Evolutionary conservation across 2,113 vertebrate species (phyloP).

Genomic region (Asarcornis scutulata): DNA sequence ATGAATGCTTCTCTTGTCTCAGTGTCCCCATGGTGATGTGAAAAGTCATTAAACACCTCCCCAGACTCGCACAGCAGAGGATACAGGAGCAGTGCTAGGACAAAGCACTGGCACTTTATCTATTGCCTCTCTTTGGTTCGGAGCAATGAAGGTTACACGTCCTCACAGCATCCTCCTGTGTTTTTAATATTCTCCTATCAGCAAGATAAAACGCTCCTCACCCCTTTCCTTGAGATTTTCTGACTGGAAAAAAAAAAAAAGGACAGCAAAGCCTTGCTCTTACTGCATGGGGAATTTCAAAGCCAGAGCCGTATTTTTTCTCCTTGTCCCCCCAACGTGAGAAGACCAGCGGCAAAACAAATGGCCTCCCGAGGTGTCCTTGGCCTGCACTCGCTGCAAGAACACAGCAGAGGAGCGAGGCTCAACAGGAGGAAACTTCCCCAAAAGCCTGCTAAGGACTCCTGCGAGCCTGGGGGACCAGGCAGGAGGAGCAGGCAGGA

Average conservation of each 20-base stretch:
- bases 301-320: not conserved
- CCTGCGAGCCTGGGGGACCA: not conserved
- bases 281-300: not conserved
- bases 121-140: conserved; percentile 20
- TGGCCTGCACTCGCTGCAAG: not conserved
- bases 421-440: not conserved
- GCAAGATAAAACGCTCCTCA: conserved; percentile 51
- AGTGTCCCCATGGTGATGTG: conserved; percentile 41
- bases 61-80: conserved; percentile 31
- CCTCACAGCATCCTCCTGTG: conserved; percentile 29
- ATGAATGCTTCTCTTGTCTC: conserved; percentile 39
- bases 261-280: not conserved
- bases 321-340: not conserved
- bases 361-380: not conserved
- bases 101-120: conserved; percentile 46
- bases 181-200: conserved; percentile 71
- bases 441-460: not conserved
- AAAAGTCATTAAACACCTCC: conserved; percentile 69
- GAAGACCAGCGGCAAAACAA: not conserved
- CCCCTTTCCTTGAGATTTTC: conserved; percentile 24
- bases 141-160: conserved; percentile 53
- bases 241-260: not conserved
- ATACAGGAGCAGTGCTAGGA: conserved; percentile 55
- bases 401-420: not conserved
- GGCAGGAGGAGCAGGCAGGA: not conserved